Conservation (phyloP, 2,113 vertebrate genomes). For the Rhabdornis inornatus region DNA sequence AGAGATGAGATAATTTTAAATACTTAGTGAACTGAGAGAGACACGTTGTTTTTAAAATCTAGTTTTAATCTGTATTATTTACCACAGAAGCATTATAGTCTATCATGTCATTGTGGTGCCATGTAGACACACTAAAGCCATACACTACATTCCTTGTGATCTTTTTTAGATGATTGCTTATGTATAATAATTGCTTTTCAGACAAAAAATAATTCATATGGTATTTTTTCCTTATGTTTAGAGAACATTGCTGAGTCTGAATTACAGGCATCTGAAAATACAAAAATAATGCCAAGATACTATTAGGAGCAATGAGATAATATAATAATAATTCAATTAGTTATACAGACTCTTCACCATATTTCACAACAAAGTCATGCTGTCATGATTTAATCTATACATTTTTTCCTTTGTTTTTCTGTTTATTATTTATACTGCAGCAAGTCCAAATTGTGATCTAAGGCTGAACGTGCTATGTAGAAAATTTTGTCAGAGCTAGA, state of each 20-base stretch:
- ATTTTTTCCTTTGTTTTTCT: neutral
- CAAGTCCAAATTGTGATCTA: neutral
- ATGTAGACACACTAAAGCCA: neutral
- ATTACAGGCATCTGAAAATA: neutral
- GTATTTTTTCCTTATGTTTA: neutral
- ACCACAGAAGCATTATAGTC: neutral
- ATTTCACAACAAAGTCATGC: neutral
- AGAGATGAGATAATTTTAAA: conserved; percentile 16
- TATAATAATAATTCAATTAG: neutral
- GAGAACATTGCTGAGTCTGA: neutral
- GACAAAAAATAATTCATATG: neutral
- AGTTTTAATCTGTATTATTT: conserved; percentile 25
- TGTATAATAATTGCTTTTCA: neutral
- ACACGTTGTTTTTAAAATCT: neutral
- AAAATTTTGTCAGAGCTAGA: neutral
- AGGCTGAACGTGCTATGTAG: neutral
- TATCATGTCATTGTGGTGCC: neutral
- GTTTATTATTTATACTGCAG: neutral
- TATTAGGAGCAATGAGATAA: neutral
- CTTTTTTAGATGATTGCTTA: neutral
- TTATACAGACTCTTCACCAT: neutral
- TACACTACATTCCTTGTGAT: neutral
- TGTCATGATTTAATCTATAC: neutral
- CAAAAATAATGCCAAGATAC: neutral
- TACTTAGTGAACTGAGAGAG: neutral